A percentile compares a stretch with the other conserved stretches of the same genome.
These are phyloP conservation scores for Oreochromis tanganicae DNA, from an alignment of 2,113 vertebrate genomes.

Conservation along the genomic window DNA sequence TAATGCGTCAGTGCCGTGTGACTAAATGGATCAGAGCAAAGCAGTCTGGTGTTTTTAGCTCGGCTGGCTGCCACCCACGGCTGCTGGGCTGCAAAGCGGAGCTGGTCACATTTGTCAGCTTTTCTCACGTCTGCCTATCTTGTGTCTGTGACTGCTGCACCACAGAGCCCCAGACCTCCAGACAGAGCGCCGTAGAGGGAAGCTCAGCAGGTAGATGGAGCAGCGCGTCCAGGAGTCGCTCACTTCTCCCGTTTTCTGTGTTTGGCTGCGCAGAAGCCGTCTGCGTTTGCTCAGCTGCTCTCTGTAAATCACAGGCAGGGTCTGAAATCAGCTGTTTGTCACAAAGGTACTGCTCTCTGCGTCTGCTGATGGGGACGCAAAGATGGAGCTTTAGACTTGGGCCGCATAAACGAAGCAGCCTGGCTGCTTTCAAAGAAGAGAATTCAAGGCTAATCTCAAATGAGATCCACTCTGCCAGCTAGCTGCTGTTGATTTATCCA, in stretches of 20 bases:
- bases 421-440: neutral
- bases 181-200: slow-evolving; percentile 1
- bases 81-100: neutral
- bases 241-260: neutral
- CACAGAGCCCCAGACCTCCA: slow-evolving; percentile 36
- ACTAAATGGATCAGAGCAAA: slow-evolving; percentile 13
- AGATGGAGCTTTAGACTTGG: neutral
- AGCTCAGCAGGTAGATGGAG: slow-evolving; percentile 50
- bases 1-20: neutral
- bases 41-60: neutral
- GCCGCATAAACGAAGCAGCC: neutral
- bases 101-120: neutral
- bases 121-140: slow-evolving; percentile 11
- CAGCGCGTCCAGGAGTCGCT: neutral
- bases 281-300: neutral
- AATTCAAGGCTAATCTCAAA: neutral
- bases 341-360: neutral
- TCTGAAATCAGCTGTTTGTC: neutral
- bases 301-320: neutral
- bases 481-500: slow-evolving; percentile 11
- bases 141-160: slow-evolving; percentile 4
- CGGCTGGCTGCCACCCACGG: neutral
- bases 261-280: neutral
- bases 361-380: neutral
- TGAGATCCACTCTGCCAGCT: neutral